Evolutionary conservation across 2,888 invertebrate genomes (phyloP), one percentile per base, ranked within the genome.

Genomic region (Sphaerophoria rueppellii): DNA sequence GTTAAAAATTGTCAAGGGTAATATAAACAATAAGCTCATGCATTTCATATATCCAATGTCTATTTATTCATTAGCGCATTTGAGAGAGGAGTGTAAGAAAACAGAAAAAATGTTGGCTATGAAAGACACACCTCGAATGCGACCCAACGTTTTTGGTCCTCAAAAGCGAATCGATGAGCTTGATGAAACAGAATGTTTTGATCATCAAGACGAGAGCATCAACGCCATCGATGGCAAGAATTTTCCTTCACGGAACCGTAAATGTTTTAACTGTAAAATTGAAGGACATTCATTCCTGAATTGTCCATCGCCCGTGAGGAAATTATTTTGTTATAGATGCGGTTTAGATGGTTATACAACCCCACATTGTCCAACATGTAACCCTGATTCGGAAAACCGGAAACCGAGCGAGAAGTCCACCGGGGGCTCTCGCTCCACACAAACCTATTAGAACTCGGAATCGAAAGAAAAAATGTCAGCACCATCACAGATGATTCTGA

Each of bases 351-450:
- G 54, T 6, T 43, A 61, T 11, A 63, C 61, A 0, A 54, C 61
- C 0, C 60, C 54, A 4, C 35, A 55, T 2, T 73, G 61, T 54
- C 54, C n/a, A 3, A 61, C 40, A 11, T 73, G 61, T 14, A 52
- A 61, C 7, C 16, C n/a, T 4, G 4, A 4, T 37, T 4, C 58
- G 72, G 72, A 52, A 72, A 73, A 73, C 60, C 32, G 1, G 11
- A 46, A 63, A 46, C 12, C 16, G 73, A 63, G 63, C 54, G 46
- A 43, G 73, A 72, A 40, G 11, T 46, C 14, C 11, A 6, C 24
- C 54, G 54, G 73, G 63, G 48, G 63, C 6, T 73, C 73, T 55
- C 35, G 73, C 46, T 63, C 63, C 11, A 60, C 72, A 0, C 71
- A 50, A 14, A 72, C 54, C 24, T 16, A 60, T 2, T 4, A 4